Percentiles rank a stretch among this genome's conserved stretches.
phyloP scores from a whole-genome alignment of 2,888 invertebrate genomes.

The Leptopterna dolabrata region DNA sequence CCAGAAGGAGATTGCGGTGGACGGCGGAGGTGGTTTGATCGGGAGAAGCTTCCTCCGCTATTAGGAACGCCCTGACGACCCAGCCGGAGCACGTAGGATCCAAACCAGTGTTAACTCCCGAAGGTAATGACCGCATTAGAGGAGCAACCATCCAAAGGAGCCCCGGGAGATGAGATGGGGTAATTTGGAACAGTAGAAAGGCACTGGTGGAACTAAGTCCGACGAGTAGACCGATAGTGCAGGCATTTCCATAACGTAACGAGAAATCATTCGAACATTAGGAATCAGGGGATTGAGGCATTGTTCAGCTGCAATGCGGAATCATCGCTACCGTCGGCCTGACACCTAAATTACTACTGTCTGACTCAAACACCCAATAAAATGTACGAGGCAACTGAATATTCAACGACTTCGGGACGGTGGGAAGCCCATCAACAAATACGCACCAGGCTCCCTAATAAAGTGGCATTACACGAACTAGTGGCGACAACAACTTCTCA shows the following conservation, averaged over 20 bases:
- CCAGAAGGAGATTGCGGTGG: background rate
- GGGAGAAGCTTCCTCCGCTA: constrained; percentile 19
- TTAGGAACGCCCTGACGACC: constrained; percentile 47
- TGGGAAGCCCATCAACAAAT: constrained; percentile 1
- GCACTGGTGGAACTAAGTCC: background rate
- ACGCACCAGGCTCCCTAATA: background rate
- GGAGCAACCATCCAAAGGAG: constrained; percentile 23
- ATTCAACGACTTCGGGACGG: background rate
- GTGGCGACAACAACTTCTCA: background rate
- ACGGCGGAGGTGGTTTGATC: constrained; percentile 30
- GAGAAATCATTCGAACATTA: constrained; percentile 37
- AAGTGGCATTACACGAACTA: background rate
- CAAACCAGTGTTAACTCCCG: constrained; percentile 47
- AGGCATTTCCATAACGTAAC: constrained; percentile 43
- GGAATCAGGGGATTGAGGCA: constrained; percentile 18
- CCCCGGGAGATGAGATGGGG: constrained; percentile 40
- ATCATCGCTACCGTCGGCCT: background rate
- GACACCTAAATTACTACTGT: constrained; percentile 25
- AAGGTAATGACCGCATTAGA: constrained; percentile 53
- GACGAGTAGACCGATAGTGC: background rate
- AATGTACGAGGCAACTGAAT: background rate
- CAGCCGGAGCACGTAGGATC: constrained; percentile 46
- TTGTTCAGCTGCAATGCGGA: constrained; percentile 15
- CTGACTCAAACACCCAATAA: background rate
- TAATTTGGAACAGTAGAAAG: constrained; percentile 39